Evolutionary conservation across 2,888 invertebrate species (phyloP), one percentile per base, ranked within the genome.

Genomic region (Nipponacmea schrenckii): DNA sequence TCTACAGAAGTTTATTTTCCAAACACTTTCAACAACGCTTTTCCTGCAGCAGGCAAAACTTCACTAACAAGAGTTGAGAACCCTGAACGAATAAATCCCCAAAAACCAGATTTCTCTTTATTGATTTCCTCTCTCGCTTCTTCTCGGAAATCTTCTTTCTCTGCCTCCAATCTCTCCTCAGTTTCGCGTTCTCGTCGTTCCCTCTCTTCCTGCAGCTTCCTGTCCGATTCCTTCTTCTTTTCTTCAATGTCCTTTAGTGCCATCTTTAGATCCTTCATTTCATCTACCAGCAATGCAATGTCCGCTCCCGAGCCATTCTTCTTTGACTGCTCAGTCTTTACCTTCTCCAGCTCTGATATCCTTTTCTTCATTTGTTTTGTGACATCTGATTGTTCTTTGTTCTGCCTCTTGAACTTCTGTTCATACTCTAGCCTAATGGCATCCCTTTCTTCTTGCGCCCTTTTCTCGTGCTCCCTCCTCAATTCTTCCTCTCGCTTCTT

Each of bases 401-500:
- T n/a, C n/a, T n/a, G n/a, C n/a, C n/a, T n/a, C 15, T 48, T n/a
- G 7, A 17, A n/a, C 48, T 48, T n/a, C 15, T 48, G n/a, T n/a
- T n/a, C n/a, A n/a, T n/a, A n/a, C 48, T 48, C 48, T 14, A n/a
- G 48, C 48, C 48, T 48, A n/a, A n/a, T 48, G 15, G 3, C n/a
- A 17, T 48, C 48, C 48, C 48, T 48, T n/a, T 48, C 48, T 14
- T 48, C n/a, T 14, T 48, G 48, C 48, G 2, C 48, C n/a, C n/a
- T 48, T 48, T 48, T n/a, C 48, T 17, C 14, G 14, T 48, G 48
- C n/a, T 14, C n/a, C 14, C 48, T 14, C 48, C n/a, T 48, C 48
- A 68, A n/a, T 5, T 68, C 63, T 17, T 64, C 64, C 63, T 63
- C 62, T 17, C 62, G 63, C 17, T 69, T 46, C 17, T 56, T 15